phyloP scores from a whole-genome alignment of 1,140 invertebrate genomes.

The Lepidurus arcticus region DNA sequence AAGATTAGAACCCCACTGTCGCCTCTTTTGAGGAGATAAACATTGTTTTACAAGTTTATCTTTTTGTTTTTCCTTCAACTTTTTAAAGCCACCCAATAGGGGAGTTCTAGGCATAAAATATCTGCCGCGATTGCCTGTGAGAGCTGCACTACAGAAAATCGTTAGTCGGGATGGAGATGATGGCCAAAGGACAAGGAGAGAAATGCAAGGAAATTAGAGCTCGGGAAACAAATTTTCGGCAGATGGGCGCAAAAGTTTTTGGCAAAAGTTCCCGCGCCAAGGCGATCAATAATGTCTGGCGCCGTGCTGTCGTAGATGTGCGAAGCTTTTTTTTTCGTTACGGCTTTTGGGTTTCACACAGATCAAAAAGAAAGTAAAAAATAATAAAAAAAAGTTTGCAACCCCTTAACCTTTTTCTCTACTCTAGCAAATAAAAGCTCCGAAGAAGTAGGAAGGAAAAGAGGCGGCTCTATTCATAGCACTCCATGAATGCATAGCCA shows the following conservation, averaged over 20 bases:
- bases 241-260: neutral
- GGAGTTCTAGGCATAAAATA: neutral
- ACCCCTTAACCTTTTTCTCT: neutral
- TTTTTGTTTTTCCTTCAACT: neutral
- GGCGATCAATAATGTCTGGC: conserved; percentile 21
- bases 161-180: neutral
- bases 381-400: neutral
- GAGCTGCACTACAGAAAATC: neutral
- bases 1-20: too few species aligned
- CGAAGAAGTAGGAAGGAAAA: neutral
- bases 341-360: neutral
- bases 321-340: neutral
- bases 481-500: conserved; percentile 9
- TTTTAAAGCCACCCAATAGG: neutral
- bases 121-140: neutral
- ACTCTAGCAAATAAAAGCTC: neutral
- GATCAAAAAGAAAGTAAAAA: neutral
- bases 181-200: neutral
- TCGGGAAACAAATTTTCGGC: neutral
- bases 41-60: neutral
- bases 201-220: neutral
- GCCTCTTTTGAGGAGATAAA: neutral
- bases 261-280: neutral
- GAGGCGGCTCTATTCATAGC: conserved; percentile 13
- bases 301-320: conserved; percentile 17